A percentile compares a stretch with the other conserved stretches of the same genome.
Conservation (phyloP, 2,113 vertebrate genomes). For the Gallinago undulata region DNA sequence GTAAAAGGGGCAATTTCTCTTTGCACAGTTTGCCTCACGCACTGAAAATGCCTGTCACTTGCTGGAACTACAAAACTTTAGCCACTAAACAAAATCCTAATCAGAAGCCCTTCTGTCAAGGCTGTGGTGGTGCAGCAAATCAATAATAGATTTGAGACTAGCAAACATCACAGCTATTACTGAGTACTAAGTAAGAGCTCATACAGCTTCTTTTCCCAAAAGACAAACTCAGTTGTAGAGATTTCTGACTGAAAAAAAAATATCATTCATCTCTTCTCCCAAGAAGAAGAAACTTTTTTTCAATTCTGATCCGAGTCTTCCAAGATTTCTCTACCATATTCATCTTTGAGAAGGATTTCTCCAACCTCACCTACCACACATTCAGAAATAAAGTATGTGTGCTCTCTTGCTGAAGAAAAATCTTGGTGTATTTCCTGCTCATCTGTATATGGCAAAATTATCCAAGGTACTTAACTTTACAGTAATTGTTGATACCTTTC, state of each 20-base stretch:
- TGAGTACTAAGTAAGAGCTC: background rate
- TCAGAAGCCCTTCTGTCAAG: background rate
- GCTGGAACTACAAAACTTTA: background rate
- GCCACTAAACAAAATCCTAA: background rate
- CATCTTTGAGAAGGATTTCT: background rate
- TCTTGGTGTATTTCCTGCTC: background rate
- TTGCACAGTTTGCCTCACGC: background rate
- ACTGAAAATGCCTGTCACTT: background rate
- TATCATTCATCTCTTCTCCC: background rate
- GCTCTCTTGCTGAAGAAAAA: background rate
- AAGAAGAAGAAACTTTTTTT: background rate
- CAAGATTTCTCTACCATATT: background rate
- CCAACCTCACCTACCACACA: background rate
- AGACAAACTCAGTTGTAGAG: background rate
- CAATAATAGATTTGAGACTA: background rate
- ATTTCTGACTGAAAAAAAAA: background rate
- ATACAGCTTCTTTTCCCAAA: background rate
- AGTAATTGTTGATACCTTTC: background rate
- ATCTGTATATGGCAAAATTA: background rate
- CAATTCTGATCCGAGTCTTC: background rate
- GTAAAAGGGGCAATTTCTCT: background rate
- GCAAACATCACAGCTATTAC: background rate
- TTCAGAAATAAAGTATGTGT: background rate
- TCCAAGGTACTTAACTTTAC: background rate
- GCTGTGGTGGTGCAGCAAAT: background rate